Conservation (phyloP, 2,888 invertebrate genomes). For the Tetramorium bicarinatum region DNA sequence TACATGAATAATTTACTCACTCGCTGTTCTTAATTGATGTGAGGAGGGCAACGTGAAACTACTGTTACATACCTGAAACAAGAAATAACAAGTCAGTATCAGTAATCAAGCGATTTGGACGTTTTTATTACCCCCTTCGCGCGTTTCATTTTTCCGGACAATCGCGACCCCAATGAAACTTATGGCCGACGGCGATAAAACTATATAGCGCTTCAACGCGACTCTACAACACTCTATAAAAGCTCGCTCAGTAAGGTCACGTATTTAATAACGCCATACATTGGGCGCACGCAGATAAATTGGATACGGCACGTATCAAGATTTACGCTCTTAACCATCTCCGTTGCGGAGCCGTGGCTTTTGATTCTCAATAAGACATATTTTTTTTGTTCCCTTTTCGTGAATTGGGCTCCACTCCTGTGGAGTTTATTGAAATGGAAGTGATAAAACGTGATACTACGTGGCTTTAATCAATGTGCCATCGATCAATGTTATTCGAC, state of each 20-base stretch:
- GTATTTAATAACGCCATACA: conserved; percentile 75
- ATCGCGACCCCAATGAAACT: conserved; percentile 46
- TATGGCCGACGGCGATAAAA: conserved; percentile 56
- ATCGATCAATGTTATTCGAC: background rate
- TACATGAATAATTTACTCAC: conserved; percentile 26
- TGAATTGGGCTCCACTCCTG: conserved; percentile 20
- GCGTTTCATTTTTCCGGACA: conserved; percentile 36
- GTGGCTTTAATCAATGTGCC: conserved; percentile 14
- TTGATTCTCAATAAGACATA: conserved; percentile 60
- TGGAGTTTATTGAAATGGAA: conserved; percentile 10
- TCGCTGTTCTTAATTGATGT: background rate
- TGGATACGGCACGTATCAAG: conserved; percentile 73
- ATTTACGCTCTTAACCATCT: conserved; percentile 68
- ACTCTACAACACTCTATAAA: conserved; percentile 52
- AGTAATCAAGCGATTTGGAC: conserved; percentile 47
- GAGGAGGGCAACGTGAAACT: background rate
- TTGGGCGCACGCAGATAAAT: conserved; percentile 67
- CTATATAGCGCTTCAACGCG: conserved; percentile 51
- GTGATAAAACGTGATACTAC: conserved; percentile 34
- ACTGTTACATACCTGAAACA: conserved; percentile 70
- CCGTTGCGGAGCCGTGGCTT: conserved; percentile 38
- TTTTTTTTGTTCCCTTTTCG: conserved; percentile 24
- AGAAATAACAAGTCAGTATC: conserved; percentile 56
- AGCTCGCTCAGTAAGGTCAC: conserved; percentile 65
- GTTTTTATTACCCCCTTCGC: conserved; percentile 28